Percentiles rank a stretch among this genome's conserved stretches.
phyloP scores from a whole-genome alignment of 2,113 vertebrate species.

The Cygnus buccinator region DNA sequence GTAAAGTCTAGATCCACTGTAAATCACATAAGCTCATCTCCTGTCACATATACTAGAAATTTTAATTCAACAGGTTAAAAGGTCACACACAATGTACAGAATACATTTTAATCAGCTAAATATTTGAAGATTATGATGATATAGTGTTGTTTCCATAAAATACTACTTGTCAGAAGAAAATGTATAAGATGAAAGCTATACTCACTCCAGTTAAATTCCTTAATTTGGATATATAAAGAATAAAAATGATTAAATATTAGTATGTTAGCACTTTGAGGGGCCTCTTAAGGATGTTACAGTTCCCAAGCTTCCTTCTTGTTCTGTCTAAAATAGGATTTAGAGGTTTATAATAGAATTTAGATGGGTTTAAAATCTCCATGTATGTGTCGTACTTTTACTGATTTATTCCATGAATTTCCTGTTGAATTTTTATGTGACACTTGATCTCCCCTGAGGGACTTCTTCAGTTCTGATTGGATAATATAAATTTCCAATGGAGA shows the following conservation, averaged over 20 bases:
- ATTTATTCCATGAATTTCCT: constrained; percentile 82
- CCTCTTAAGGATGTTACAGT: constrained; percentile 64
- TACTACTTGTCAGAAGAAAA: constrained; percentile 42
- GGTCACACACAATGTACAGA: not conserved
- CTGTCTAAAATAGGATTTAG: constrained; percentile 76
- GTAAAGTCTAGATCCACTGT: not conserved
- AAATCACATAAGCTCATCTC: not conserved
- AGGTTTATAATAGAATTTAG: constrained; percentile 79
- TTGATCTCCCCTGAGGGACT: constrained; percentile 71
- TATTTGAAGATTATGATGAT: not conserved
- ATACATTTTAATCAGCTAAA: not conserved
- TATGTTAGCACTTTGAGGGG: constrained; percentile 47
- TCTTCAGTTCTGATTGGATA: constrained; percentile 78
- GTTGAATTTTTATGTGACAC: constrained; percentile 80
- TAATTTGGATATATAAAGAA: constrained; percentile 67
- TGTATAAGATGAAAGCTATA: constrained; percentile 48
- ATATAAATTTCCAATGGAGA: constrained; percentile 81
- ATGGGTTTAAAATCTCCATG: constrained; percentile 77
- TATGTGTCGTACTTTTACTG: constrained; percentile 53
- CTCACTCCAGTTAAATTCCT: constrained; percentile 52
- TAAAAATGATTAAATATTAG: constrained; percentile 75
- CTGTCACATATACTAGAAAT: not conserved
- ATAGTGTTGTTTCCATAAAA: constrained; percentile 55
- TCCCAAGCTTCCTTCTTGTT: constrained; percentile 71
- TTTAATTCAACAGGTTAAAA: not conserved